Percentiles rank a stretch among this genome's conserved stretches.
Evolutionary conservation across 1,140 invertebrate species (phyloP).

Genomic region (Drosophila nigromelanica): DNA sequence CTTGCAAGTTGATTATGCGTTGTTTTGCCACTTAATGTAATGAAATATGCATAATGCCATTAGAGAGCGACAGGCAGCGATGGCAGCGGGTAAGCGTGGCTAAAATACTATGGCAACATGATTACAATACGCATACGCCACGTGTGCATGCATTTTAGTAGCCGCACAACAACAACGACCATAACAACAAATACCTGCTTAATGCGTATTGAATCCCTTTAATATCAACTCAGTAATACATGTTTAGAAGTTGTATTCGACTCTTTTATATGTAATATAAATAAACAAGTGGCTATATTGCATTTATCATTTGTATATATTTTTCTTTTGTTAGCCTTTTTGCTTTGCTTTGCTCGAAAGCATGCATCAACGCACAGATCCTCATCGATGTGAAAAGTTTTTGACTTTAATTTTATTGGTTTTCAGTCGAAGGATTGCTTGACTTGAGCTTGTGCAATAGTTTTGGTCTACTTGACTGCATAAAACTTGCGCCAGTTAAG

Average conservation of each 20-base stretch:
- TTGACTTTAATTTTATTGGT: slow-evolving; percentile 1
- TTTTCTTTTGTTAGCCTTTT: slow-evolving; percentile 3
- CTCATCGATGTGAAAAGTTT: slow-evolving; percentile 25
- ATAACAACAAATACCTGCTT: neutral
- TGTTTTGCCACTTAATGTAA: slow-evolving; percentile 82
- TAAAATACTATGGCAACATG: slow-evolving; percentile 27
- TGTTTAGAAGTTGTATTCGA: neutral
- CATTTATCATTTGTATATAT: neutral
- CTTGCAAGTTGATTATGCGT: slow-evolving; percentile 75
- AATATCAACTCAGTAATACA: neutral
- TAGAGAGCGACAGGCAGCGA: slow-evolving; percentile 38
- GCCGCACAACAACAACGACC: slow-evolving; percentile 23
- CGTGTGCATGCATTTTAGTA: slow-evolving; percentile 39
- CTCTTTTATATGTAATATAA: neutral
- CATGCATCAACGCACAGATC: neutral
- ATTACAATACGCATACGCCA: slow-evolving; percentile 48
- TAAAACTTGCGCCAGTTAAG: too few species aligned
- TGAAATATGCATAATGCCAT: slow-evolving; percentile 81
- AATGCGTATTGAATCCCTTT: neutral
- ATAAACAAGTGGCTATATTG: neutral
- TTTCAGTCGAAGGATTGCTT: neutral
- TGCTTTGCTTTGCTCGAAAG: slow-evolving; percentile 3
- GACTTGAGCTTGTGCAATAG: neutral
- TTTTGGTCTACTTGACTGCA: neutral
- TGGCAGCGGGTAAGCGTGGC: slow-evolving; percentile 10